Evolutionary conservation across 37 sponge, comb jelly and placozoan genomes (phyloP).

Genomic region (Geodia barretti): DNA sequence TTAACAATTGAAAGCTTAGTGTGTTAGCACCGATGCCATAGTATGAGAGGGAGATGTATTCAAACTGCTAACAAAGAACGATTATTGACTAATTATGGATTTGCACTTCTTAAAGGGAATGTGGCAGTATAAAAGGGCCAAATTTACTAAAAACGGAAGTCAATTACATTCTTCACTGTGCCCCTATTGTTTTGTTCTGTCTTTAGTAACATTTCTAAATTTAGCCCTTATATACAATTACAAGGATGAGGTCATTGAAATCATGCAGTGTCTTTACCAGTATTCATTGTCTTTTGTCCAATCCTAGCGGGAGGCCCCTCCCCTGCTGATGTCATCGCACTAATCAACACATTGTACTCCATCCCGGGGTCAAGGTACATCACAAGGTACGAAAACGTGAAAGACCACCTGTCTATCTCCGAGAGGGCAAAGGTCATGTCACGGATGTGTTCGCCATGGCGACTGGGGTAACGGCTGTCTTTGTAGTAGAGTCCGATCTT

Average conservation of each 20-base stretch:
- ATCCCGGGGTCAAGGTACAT: constrained; percentile 9
- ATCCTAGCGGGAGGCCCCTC: constrained; percentile 34
- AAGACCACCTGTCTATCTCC: background rate
- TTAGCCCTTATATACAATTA: background rate
- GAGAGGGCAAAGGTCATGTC: no score
- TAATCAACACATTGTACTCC: constrained; percentile 14
- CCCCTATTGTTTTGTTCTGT: no score
- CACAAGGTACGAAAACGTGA: background rate
- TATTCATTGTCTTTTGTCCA: constrained; percentile 2
- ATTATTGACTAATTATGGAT: no score
- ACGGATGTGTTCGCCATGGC: background rate
- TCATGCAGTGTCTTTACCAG: constrained; percentile 9
- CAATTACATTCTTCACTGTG: no score
- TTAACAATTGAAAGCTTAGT: no score
- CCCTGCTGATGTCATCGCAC: constrained; percentile 13
- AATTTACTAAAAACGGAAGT: no score
- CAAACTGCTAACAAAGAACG: no score
- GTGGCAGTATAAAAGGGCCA: no score
- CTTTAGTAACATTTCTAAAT: background rate
- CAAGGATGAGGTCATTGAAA: no score
- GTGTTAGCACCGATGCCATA: no score
- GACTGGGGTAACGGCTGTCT: constrained; percentile 11
- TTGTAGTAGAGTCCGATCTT: background rate
- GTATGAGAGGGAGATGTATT: no score
- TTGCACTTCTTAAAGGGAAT: no score